Conservation (phyloP, 2,888 invertebrate genomes). For the Heliconius erato region DNA sequence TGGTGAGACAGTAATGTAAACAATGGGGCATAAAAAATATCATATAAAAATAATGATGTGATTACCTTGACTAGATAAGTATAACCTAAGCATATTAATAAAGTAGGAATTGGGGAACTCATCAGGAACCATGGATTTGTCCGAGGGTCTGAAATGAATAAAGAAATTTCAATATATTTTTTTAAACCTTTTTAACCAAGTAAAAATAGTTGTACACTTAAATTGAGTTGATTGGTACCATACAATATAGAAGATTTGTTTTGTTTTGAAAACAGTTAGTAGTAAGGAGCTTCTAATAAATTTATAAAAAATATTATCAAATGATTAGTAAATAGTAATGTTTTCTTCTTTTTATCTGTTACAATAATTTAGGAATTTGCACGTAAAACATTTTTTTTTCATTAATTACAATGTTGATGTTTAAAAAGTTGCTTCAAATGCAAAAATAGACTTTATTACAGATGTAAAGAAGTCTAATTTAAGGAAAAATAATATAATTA, state of each 20-base stretch:
- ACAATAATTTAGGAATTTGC: background rate
- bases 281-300: background rate
- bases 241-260: background rate
- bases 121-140: conserved; percentile 97
- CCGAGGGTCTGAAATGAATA: conserved; percentile 90
- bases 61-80: conserved; percentile 94
- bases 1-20: too few species aligned
- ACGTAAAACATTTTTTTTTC: too few species aligned
- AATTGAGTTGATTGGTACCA: background rate
- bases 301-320: background rate
- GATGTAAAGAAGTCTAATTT: too few species aligned
- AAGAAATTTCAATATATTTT: conserved; percentile 47
- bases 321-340: background rate
- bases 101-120: conserved; percentile 96
- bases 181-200: too few species aligned
- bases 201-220: background rate
- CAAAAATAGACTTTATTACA: too few species aligned
- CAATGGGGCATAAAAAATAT: too few species aligned
- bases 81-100: conserved; percentile 95
- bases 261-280: background rate
- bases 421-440: too few species aligned
- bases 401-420: too few species aligned
- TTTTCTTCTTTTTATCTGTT: too few species aligned
- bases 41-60: background rate
- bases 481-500: background rate